phyloP scores from a whole-genome alignment of 1,140 invertebrate species.

The Rhyacophila brunnea region DNA sequence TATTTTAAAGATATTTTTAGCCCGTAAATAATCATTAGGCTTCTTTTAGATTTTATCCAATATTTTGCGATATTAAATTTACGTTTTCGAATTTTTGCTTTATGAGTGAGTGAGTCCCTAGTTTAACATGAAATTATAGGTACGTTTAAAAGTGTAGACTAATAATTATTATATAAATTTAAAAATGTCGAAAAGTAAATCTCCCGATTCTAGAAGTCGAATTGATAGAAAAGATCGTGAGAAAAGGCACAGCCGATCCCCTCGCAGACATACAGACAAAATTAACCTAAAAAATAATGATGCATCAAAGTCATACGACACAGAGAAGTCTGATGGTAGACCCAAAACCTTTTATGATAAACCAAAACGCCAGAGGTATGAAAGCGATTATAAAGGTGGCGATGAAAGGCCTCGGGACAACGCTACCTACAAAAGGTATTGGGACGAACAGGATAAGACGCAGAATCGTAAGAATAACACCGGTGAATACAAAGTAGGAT shows the following conservation, averaged over 20 bases:
- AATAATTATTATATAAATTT: neutral
- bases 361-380: neutral
- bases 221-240: neutral
- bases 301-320: neutral
- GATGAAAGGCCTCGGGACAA: neutral
- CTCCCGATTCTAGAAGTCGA: neutral
- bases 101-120: too few relatives aligned
- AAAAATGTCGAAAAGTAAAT: slow-evolving; percentile 16
- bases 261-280: neutral
- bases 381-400: neutral
- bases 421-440: slow-evolving; percentile 14
- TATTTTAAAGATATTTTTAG: too few relatives aligned
- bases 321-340: neutral
- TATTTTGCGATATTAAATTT: too few relatives aligned
- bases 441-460: slow-evolving; percentile 13
- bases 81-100: too few relatives aligned
- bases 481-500: slow-evolving; percentile 23
- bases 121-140: too few relatives aligned
- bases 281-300: neutral
- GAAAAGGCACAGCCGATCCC: neutral
- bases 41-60: too few relatives aligned
- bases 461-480: neutral
- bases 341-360: neutral
- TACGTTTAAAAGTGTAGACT: too few relatives aligned
- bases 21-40: too few relatives aligned